These are phyloP conservation scores for Lates japonicus DNA, from an alignment of 2,797 vertebrate genomes.

Conservation along the genomic window DNA sequence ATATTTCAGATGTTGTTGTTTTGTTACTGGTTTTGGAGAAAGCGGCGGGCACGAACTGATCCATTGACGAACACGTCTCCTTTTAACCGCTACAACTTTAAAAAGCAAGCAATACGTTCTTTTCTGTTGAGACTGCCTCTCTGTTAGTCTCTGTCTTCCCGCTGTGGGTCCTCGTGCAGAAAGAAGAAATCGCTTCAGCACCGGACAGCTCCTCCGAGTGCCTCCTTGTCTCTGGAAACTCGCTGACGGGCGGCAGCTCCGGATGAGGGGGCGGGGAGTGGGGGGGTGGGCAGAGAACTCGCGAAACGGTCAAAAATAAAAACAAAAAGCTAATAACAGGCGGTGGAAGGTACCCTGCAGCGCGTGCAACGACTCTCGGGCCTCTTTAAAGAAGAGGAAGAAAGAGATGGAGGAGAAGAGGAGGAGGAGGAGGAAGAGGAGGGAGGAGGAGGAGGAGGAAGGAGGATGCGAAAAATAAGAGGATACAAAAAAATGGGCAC, in stretches of 20 bases:
- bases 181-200: slow-evolving; percentile 87
- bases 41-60: slow-evolving; percentile 35
- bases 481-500: slow-evolving; percentile 20
- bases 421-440: slow-evolving; percentile 44
- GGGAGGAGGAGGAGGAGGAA: slow-evolving; percentile 51
- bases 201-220: slow-evolving; percentile 86
- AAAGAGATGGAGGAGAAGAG: slow-evolving; percentile 31
- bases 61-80: slow-evolving; percentile 38
- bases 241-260: slow-evolving; percentile 20
- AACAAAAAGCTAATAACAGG: slow-evolving; percentile 21
- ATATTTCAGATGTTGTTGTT: too few relatives aligned
- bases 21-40: too few relatives aligned
- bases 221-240: slow-evolving; percentile 50
- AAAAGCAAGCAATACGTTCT: too few relatives aligned
- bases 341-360: slow-evolving; percentile 57
- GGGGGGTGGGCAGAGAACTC: slow-evolving; percentile 24
- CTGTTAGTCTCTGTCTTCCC: slow-evolving; percentile 25
- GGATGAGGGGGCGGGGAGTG: neutral
- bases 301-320: slow-evolving; percentile 25
- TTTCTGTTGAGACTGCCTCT: too few relatives aligned
- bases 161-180: slow-evolving; percentile 58
- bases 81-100: neutral
- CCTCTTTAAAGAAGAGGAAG: slow-evolving; percentile 51
- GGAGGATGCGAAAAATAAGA: slow-evolving; percentile 56
- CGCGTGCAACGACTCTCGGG: slow-evolving; percentile 30